Conservation (phyloP, 2,888 invertebrate species). For the Leptarthrus brevirostris region DNA sequence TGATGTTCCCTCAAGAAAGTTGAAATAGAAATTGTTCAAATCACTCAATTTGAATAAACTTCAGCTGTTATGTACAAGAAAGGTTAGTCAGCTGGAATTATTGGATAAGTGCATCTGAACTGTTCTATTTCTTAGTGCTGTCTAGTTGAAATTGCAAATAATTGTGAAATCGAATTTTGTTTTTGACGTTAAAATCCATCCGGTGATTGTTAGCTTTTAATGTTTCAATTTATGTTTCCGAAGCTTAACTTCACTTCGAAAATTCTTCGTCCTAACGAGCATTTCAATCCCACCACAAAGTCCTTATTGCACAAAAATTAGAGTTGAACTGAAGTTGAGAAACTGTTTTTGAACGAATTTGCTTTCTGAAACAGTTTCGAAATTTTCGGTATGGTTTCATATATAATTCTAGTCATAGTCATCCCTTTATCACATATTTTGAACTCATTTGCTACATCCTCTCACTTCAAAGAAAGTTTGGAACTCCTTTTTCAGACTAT, state of each 20-base stretch:
- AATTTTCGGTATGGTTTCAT: slow-evolving; percentile 1
- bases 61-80: too few species aligned
- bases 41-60: too few species aligned
- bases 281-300: neutral
- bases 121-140: too few species aligned
- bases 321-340: slow-evolving; percentile 6
- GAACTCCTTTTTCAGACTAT: neutral
- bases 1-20: too few species aligned
- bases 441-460: neutral
- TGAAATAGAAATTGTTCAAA: too few species aligned
- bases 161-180: too few species aligned
- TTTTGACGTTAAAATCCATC: too few species aligned
- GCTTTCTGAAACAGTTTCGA: slow-evolving; percentile 35
- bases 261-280: neutral
- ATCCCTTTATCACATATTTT: neutral
- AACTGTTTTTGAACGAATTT: slow-evolving; percentile 32
- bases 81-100: too few species aligned
- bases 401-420: neutral
- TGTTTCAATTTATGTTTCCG: neutral
- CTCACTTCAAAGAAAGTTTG: neutral
- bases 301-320: neutral
- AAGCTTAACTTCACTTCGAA: neutral
- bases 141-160: too few species aligned
- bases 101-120: too few species aligned
- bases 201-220: too few species aligned